Conservation (phyloP, 2,113 vertebrate genomes). For the Seriola aureovittata region DNA sequence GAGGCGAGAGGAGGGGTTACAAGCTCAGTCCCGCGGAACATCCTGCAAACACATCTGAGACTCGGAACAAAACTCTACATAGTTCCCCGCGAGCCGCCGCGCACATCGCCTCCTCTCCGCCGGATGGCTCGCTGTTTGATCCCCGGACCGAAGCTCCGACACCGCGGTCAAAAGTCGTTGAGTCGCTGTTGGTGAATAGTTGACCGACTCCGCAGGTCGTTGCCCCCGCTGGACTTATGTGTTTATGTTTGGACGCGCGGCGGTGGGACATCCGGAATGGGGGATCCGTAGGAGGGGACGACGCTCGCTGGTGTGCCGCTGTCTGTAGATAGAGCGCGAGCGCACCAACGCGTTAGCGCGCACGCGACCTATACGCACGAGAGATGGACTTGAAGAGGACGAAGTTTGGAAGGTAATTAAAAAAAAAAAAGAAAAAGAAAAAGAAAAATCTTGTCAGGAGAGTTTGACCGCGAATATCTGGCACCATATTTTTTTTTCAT, state of each 20-base stretch:
- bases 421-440: too few relatives aligned
- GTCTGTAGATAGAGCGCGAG: conserved; percentile 46
- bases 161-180: not conserved
- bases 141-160: not conserved
- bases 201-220: not conserved
- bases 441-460: not conserved
- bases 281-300: conserved; percentile 51
- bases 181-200: not conserved
- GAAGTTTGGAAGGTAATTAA: conserved; percentile 89
- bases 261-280: conserved; percentile 76
- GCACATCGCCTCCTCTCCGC: not conserved
- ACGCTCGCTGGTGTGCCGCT: conserved; percentile 28
- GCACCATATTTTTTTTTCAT: not conserved
- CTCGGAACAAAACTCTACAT: conserved; percentile 39
- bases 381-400: conserved; percentile 93
- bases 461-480: not conserved
- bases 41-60: conserved; percentile 74
- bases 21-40: conserved; percentile 71
- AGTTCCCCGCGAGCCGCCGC: not conserved
- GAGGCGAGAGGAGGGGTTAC: conserved; percentile 70
- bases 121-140: not conserved
- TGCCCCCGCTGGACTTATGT: conserved; percentile 45
- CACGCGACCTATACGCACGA: conserved; percentile 36
- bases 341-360: conserved; percentile 29
- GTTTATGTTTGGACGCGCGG: conserved; percentile 51